Conservation (phyloP, 2,113 vertebrate species). For the Gasterosteus aculeatus region DNA sequence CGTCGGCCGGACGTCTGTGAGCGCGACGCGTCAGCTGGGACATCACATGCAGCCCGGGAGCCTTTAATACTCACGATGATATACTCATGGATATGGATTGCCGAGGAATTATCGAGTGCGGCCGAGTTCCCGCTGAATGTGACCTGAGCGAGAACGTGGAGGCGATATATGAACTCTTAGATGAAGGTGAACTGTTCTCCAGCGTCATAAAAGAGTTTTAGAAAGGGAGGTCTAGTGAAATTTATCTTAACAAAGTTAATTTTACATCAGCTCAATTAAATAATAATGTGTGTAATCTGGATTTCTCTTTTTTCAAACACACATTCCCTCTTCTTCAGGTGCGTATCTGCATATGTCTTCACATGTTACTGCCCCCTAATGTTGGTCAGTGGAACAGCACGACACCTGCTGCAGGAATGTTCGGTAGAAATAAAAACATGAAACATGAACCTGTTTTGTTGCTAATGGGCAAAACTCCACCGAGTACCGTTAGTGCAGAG, state of each 20-base stretch:
- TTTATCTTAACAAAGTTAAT: too few relatives aligned
- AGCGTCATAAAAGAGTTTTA: not conserved
- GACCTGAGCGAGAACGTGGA: slow-evolving; percentile 5
- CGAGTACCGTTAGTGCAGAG: not conserved
- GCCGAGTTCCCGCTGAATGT: not conserved
- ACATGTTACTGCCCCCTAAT: not conserved
- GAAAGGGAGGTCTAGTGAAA: not conserved
- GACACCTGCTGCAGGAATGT: not conserved
- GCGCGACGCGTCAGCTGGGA: too few relatives aligned
- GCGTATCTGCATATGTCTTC: not conserved
- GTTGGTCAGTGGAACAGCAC: not conserved
- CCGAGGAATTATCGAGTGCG: slow-evolving; percentile 27
- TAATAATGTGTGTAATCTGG: too few relatives aligned
- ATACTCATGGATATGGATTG: slow-evolving; percentile 23
- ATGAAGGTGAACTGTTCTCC: not conserved
- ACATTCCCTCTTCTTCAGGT: not conserved
- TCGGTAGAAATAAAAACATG: not conserved
- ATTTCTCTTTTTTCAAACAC: too few relatives aligned
- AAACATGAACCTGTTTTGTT: not conserved
- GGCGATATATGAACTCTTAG: slow-evolving; percentile 10
- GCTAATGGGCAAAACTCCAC: not conserved
- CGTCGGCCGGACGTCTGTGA: not conserved
- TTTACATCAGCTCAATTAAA: too few relatives aligned
- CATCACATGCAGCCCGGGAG: slow-evolving; percentile 13
- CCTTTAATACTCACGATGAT: slow-evolving; percentile 14